Conservation (phyloP, 2,888 invertebrate genomes). For the Hydraecia micacea region DNA sequence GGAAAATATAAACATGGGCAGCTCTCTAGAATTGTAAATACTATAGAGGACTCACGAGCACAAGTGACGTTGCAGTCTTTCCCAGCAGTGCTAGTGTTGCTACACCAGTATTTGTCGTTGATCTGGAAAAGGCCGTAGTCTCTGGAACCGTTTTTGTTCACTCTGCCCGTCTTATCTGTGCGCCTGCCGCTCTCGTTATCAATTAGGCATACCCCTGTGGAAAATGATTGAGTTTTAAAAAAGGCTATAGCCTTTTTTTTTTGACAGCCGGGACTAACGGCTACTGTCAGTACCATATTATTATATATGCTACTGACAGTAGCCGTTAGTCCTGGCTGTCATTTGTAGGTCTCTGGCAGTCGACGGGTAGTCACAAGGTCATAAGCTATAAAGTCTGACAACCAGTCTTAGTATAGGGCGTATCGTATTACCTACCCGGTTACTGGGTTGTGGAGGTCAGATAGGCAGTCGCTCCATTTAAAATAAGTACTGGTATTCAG, state of each 20-base stretch:
- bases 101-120: slow-evolving; percentile 86
- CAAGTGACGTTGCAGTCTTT: slow-evolving; percentile 84
- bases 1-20: neutral
- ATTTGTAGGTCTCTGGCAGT: neutral
- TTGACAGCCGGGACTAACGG: too few relatives aligned
- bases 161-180: slow-evolving; percentile 82
- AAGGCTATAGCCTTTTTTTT: too few relatives aligned
- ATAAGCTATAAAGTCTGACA: too few relatives aligned
- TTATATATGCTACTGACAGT: neutral
- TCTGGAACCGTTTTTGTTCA: slow-evolving; percentile 87
- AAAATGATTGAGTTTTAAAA: neutral
- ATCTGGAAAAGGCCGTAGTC: slow-evolving; percentile 90
- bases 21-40: neutral
- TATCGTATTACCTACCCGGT: neutral
- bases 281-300: too few relatives aligned
- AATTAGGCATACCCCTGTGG: slow-evolving; percentile 88
- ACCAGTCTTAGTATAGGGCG: neutral
- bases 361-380: neutral
- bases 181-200: slow-evolving; percentile 87
- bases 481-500: neutral
- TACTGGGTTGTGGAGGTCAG: neutral
- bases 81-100: slow-evolving; percentile 74
- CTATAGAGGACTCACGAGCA: slow-evolving; percentile 63
- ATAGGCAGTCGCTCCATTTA: neutral
- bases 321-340: neutral